These are phyloP conservation scores for Molanna angustata DNA, from an alignment of 2,888 invertebrate genomes.

Conservation along the genomic window DNA sequence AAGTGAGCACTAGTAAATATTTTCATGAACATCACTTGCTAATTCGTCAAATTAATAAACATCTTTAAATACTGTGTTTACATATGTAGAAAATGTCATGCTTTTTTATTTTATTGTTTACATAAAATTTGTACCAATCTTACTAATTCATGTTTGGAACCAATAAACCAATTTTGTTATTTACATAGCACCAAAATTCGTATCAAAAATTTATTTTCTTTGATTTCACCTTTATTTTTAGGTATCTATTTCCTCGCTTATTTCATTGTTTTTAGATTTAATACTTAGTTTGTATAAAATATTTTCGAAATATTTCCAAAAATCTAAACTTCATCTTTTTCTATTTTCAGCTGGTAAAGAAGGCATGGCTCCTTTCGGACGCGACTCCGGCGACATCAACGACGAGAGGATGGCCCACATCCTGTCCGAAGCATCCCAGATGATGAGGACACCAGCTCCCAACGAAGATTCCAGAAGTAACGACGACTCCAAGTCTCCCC, in stretches of 20 bases:
- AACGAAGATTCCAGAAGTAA: conserved; percentile 68
- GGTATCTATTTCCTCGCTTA: not conserved
- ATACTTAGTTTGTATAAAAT: too few species aligned
- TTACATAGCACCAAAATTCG: not conserved
- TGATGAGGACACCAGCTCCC: conserved; percentile 68
- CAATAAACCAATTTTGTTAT: not conserved
- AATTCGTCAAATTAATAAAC: too few species aligned
- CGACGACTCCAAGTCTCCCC: conserved; percentile 76
- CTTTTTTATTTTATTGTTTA: too few species aligned
- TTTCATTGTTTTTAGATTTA: not conserved
- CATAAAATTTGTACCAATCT: too few species aligned
- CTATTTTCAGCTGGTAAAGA: conserved; percentile 69
- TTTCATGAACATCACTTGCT: too few species aligned
- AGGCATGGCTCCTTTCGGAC: conserved; percentile 73
- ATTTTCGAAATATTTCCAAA: too few species aligned
- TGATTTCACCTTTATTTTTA: not conserved
- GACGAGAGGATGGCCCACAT: conserved; percentile 94
- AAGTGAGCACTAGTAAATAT: too few species aligned
- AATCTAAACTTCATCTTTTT: too few species aligned
- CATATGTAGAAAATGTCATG: too few species aligned
- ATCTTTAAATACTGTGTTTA: too few species aligned
- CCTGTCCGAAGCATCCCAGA: conserved; percentile 86
- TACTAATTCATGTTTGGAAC: not conserved
- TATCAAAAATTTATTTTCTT: not conserved
- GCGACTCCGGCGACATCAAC: conserved; percentile 73